A percentile compares a stretch with the other conserved stretches of the same genome.
phyloP scores from a whole-genome alignment of 2,797 vertebrate species.

The Sebastes vulpes region DNA sequence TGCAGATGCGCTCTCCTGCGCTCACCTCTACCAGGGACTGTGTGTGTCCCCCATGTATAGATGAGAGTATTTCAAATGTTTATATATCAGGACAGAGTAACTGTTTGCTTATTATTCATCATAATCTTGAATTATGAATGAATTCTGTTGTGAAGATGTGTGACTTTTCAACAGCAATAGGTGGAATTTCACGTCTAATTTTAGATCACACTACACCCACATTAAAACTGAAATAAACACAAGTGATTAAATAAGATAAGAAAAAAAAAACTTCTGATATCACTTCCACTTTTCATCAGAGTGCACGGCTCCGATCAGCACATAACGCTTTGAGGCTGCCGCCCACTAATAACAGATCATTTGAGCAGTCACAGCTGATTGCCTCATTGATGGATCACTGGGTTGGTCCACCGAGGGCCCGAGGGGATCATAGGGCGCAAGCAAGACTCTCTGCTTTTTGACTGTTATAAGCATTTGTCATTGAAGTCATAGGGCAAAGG shows the following conservation, averaged over 20 bases:
- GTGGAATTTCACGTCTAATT: slow-evolving; percentile 9
- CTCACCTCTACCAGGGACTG: slow-evolving; percentile 47
- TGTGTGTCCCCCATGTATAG: background rate
- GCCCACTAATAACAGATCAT: slow-evolving; percentile 80
- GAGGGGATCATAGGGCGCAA: slow-evolving; percentile 1
- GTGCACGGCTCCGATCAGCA: slow-evolving; percentile 82
- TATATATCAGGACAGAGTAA: background rate
- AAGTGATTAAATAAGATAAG: background rate
- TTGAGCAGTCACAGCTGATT: slow-evolving; percentile 62
- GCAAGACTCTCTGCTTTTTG: slow-evolving; percentile 16
- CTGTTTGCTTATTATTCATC: background rate
- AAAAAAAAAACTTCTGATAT: slow-evolving; percentile 40
- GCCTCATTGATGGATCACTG: slow-evolving; percentile 40
- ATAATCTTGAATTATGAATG: background rate
- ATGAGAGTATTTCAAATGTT: slow-evolving; percentile 4
- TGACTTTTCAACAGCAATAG: background rate
- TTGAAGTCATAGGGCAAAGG: background rate
- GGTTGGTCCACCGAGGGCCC: background rate
- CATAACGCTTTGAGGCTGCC: slow-evolving; percentile 82
- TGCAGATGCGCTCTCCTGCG: slow-evolving; percentile 55
- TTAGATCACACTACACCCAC: background rate
- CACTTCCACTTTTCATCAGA: slow-evolving; percentile 81
- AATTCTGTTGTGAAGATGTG: background rate
- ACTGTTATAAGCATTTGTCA: slow-evolving; percentile 7
- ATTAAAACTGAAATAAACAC: slow-evolving; percentile 1